Percentiles rank a stretch among this genome's conserved stretches.
These are phyloP conservation scores for Zosterops lateralis DNA, from an alignment of 2,113 vertebrate species.

Conservation along the genomic window DNA sequence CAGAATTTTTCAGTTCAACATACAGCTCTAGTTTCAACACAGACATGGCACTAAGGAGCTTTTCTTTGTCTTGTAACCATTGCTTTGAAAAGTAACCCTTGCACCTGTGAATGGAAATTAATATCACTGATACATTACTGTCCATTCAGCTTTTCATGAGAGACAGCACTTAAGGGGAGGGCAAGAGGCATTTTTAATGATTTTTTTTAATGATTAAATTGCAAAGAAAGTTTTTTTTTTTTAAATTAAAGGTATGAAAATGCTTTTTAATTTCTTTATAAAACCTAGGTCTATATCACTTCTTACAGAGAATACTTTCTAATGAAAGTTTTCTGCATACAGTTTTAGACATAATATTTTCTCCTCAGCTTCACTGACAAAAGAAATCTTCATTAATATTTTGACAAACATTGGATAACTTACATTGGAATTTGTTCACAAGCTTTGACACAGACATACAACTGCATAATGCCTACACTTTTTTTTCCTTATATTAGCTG, in stretches of 20 bases:
- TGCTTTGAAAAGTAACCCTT: conserved; percentile 1
- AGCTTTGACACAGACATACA: neutral
- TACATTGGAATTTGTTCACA: neutral
- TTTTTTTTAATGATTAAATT: neutral
- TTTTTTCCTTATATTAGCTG: neutral
- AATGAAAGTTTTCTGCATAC: neutral
- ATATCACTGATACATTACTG: neutral
- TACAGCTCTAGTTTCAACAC: neutral
- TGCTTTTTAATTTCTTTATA: neutral
- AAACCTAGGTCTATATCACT: neutral
- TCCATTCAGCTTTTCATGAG: neutral
- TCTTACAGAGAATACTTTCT: neutral
- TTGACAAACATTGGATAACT: neutral
- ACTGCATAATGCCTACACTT: neutral
- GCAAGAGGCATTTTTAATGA: neutral
- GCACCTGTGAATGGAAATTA: neutral
- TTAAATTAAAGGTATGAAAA: neutral
- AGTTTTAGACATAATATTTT: neutral
- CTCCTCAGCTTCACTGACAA: neutral
- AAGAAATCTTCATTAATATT: neutral
- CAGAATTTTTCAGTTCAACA: neutral
- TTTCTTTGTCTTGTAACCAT: neutral
- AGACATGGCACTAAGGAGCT: neutral
- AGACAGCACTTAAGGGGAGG: neutral
- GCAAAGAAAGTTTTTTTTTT: neutral